A percentile compares a stretch with the other conserved stretches of the same genome.
Evolutionary conservation across 2,888 invertebrate species (phyloP).

Genomic region (Ecdyonurus torrentis): DNA sequence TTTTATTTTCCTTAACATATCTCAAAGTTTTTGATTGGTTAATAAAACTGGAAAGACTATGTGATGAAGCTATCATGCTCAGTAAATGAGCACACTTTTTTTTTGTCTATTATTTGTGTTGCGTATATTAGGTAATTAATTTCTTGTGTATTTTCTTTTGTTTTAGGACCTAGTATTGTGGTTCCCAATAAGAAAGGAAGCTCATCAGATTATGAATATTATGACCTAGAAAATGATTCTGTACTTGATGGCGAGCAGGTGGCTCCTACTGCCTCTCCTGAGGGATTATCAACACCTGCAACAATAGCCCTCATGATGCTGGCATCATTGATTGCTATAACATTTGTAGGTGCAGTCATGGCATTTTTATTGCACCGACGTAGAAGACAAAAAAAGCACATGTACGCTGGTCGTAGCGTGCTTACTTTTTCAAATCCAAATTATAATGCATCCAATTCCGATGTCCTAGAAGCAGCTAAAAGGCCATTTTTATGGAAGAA

Average conservation of each 20-base stretch:
- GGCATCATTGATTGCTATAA: neutral
- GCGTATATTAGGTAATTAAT: neutral
- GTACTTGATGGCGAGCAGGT: neutral
- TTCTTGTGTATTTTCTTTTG: neutral
- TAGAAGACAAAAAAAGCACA: slow-evolving; percentile 31
- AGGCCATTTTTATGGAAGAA: slow-evolving; percentile 51
- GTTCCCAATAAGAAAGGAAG: slow-evolving; percentile 22
- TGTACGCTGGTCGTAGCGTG: slow-evolving; percentile 40
- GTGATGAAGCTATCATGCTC: too few relatives aligned
- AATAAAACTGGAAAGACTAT: too few relatives aligned
- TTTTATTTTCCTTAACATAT: too few relatives aligned
- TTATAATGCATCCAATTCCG: slow-evolving; percentile 44
- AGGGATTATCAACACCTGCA: neutral
- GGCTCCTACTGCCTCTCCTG: neutral
- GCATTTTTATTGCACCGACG: slow-evolving; percentile 30
- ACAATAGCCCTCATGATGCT: neutral
- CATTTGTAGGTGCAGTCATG: slow-evolving; percentile 15
- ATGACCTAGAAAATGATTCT: slow-evolving; percentile 6
- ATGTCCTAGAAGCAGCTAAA: slow-evolving; percentile 30
- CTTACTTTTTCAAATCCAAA: slow-evolving; percentile 82
- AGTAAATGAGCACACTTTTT: too few relatives aligned
- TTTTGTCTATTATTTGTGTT: too few relatives aligned
- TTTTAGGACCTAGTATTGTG: slow-evolving; percentile 19
- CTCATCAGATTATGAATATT: slow-evolving; percentile 12
- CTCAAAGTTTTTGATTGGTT: too few relatives aligned